Conservation (phyloP, 2,888 invertebrate genomes). For the Microplitis manilae region DNA sequence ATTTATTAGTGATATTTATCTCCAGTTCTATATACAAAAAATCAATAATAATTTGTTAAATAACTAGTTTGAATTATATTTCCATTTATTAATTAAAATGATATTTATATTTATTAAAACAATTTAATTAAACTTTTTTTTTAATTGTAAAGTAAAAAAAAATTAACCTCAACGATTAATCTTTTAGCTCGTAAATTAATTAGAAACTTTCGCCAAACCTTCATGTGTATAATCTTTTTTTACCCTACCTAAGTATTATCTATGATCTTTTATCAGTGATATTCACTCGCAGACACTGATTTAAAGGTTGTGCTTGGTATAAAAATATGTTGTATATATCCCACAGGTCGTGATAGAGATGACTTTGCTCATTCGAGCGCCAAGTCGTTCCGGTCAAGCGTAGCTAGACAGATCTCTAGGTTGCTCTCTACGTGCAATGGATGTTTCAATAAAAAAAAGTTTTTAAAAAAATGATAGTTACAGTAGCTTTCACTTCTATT, state of each 20-base stretch:
- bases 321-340: constrained; percentile 8
- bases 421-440: constrained; percentile 4
- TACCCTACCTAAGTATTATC: constrained; percentile 5
- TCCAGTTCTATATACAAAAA: background rate
- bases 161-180: background rate
- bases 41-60: background rate
- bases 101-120: background rate
- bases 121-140: background rate
- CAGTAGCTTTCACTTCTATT: constrained; percentile 29
- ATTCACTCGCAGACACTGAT: constrained; percentile 20
- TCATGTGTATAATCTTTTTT: background rate
- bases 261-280: constrained; percentile 26
- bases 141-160: background rate
- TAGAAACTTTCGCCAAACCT: background rate
- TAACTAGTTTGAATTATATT: background rate
- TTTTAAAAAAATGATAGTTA: background rate
- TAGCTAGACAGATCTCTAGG: constrained; percentile 35
- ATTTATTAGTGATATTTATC: background rate
- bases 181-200: constrained; percentile 19
- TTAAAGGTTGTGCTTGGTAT: constrained; percentile 24
- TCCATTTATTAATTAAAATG: background rate
- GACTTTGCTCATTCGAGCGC: constrained; percentile 41
- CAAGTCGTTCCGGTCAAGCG: constrained; percentile 41
- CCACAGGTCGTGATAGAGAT: constrained; percentile 34
- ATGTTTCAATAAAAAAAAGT: background rate